Evolutionary conservation across 2,888 invertebrate species (phyloP).

Genomic region (Lochmaea crataegi): DNA sequence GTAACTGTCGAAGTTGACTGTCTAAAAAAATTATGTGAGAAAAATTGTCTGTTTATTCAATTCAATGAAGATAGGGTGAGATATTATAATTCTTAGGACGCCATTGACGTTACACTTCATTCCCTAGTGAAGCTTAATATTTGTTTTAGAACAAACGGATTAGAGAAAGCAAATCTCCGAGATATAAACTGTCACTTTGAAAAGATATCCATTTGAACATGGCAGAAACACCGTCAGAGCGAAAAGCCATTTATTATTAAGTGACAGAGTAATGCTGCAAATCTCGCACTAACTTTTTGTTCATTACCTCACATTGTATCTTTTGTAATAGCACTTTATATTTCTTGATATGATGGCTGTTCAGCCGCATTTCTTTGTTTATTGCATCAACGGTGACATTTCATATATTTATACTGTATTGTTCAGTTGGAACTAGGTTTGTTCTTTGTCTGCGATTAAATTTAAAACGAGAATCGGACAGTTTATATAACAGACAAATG

Average conservation of each 20-base stretch:
- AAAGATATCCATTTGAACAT: conserved; percentile 36
- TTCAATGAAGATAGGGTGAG: background rate
- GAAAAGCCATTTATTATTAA: conserved; percentile 40
- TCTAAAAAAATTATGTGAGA: too few relatives aligned
- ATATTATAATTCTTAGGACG: background rate
- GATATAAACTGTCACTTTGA: conserved; percentile 36
- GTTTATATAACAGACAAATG: too few relatives aligned
- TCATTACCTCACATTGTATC: conserved; percentile 40
- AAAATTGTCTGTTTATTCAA: too few relatives aligned
- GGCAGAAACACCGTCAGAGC: conserved; percentile 24
- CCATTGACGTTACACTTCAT: conserved; percentile 7
- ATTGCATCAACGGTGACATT: conserved; percentile 26
- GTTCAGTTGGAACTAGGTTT: conserved; percentile 7
- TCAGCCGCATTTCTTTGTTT: conserved; percentile 31
- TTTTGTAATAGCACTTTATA: conserved; percentile 33
- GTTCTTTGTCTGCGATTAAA: background rate
- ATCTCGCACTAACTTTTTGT: conserved; percentile 38
- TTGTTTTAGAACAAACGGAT: conserved; percentile 32
- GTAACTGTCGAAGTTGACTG: too few relatives aligned
- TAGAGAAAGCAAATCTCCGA: conserved; percentile 35
- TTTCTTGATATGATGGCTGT: conserved; percentile 32
- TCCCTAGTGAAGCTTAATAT: conserved; percentile 20
- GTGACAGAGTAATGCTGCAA: conserved; percentile 38
- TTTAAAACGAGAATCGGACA: background rate
- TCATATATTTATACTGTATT: conserved; percentile 26